These are phyloP conservation scores for Plagodis dolabraria DNA, from an alignment of 2,888 invertebrate genomes.

Conservation along the genomic window DNA sequence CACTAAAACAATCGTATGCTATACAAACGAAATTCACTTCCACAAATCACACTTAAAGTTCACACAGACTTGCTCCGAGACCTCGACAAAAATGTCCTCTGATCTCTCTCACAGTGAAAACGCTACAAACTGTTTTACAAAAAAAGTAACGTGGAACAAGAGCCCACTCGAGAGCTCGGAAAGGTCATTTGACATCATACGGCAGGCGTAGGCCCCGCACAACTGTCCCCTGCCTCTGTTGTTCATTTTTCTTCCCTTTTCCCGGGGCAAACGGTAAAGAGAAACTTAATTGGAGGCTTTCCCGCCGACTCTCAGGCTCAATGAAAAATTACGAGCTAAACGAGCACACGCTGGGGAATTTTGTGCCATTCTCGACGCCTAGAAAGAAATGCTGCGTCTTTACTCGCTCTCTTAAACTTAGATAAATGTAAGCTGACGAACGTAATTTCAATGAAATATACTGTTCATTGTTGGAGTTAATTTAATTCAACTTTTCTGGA, in stretches of 20 bases:
- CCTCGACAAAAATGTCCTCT: slow-evolving; percentile 31
- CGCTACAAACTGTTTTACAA: slow-evolving; percentile 44
- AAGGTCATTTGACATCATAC: slow-evolving; percentile 66
- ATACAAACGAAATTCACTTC: slow-evolving; percentile 18
- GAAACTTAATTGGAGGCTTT: slow-evolving; percentile 85
- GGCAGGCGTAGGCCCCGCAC: slow-evolving; percentile 49
- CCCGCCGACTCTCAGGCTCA: slow-evolving; percentile 79
- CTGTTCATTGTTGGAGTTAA: slow-evolving; percentile 62
- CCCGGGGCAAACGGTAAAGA: slow-evolving; percentile 78
- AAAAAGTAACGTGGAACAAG: slow-evolving; percentile 46
- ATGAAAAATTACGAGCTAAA: slow-evolving; percentile 85
- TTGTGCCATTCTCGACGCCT: slow-evolving; percentile 67
- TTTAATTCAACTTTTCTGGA: slow-evolving; percentile 56
- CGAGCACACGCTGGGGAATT: slow-evolving; percentile 81
- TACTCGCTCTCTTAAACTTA: slow-evolving; percentile 64
- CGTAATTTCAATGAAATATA: slow-evolving; percentile 70
- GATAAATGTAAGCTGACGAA: slow-evolving; percentile 73
- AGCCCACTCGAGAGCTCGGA: slow-evolving; percentile 44
- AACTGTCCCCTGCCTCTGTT: slow-evolving; percentile 72
- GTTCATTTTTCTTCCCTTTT: slow-evolving; percentile 81
- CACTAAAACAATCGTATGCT: slow-evolving; percentile 5
- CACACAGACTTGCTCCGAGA: slow-evolving; percentile 18
- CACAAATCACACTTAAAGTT: slow-evolving; percentile 31
- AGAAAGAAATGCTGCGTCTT: slow-evolving; percentile 72
- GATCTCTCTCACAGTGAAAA: slow-evolving; percentile 35